Conservation (phyloP, 2,113 vertebrate genomes). For the Perognathus longimembris region DNA sequence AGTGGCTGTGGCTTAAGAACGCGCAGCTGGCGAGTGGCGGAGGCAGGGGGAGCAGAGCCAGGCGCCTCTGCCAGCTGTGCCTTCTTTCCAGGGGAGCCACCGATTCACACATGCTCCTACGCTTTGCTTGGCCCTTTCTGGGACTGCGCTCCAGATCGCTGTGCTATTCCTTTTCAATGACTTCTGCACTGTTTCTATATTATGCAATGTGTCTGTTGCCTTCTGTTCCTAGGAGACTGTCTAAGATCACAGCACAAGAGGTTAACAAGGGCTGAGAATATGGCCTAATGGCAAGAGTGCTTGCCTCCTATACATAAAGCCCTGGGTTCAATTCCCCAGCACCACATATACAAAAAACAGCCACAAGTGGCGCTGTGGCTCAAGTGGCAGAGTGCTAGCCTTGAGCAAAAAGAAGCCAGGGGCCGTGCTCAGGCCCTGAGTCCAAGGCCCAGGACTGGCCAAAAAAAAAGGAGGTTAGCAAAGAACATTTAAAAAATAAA, state of each 20-base stretch:
- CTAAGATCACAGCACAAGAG: background rate
- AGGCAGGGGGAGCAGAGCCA: background rate
- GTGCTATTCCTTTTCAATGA: conserved; percentile 7
- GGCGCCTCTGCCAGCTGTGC: background rate
- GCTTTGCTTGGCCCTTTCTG: background rate
- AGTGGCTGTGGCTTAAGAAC: background rate
- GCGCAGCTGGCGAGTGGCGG: background rate
- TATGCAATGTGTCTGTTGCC: conserved; percentile 8
- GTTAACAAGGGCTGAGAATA: too few species aligned
- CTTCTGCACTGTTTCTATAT: background rate
- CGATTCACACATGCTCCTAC: background rate
- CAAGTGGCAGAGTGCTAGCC: too few species aligned
- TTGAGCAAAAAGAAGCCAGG: too few species aligned
- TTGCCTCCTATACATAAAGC: too few species aligned
- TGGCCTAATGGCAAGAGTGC: too few species aligned
- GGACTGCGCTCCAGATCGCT: background rate
- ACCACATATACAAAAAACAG: too few species aligned
- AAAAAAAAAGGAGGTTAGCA: too few species aligned
- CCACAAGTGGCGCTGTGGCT: too few species aligned
- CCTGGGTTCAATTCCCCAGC: too few species aligned
- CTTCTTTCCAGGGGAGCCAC: background rate
- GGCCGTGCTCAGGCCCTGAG: too few species aligned
- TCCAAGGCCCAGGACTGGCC: too few species aligned
- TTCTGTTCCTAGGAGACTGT: conserved; percentile 39
- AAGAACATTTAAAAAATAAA: too few species aligned